Evolutionary conservation across 2,888 invertebrate species (phyloP), one percentile per base, ranked within the genome.

Genomic region (Gymnosoma rotundatum): DNA sequence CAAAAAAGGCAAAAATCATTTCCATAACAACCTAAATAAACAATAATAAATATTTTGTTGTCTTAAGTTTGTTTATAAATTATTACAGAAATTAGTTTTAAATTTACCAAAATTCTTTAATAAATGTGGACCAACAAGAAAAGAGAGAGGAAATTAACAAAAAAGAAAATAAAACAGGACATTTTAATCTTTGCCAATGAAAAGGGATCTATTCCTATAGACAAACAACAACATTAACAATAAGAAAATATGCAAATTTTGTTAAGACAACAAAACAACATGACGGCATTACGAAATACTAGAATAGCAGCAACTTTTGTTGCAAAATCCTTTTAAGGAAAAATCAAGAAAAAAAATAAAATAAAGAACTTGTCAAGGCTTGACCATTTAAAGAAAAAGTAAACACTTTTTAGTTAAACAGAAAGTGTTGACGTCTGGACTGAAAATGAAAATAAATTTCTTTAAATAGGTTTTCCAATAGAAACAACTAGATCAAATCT

Each of bases 221-320:
- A 54, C 42, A 16, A 42, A 42, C 50, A 63, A 52, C 10, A 69
- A 52, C 16, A 45, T 50, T 18, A 56, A 61, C 38, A 80, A 63
- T 48, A 56, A 60, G 42, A 74, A 81, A 84, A 84, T 84, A 84
- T 84, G 81, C 76, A 84, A 84, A 84, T 80, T 80, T 76, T 67
- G 45, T 48, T 70, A 69, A 20, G 66, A 73, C 64, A 83, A 70
- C 67, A 67, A 70, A 58, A 64, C 38, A n/a, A 52, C 69, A 50
- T 56, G 21, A 70, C 58, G n/a, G 69, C 16, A 69, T 54, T 21
- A 38, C 16, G 18, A 45, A 45, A n/a, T n/a, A 36, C 16, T 63
- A 45, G 5, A 70, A 2, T 16, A 70, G 54, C 32, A 32, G 32
- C 18, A 73, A 61, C 20, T 52, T 21, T 20, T 48, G 32, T 20